Evolutionary conservation across 2,797 vertebrate genomes (phyloP).

Genomic region (Bovichtus diacanthus): DNA sequence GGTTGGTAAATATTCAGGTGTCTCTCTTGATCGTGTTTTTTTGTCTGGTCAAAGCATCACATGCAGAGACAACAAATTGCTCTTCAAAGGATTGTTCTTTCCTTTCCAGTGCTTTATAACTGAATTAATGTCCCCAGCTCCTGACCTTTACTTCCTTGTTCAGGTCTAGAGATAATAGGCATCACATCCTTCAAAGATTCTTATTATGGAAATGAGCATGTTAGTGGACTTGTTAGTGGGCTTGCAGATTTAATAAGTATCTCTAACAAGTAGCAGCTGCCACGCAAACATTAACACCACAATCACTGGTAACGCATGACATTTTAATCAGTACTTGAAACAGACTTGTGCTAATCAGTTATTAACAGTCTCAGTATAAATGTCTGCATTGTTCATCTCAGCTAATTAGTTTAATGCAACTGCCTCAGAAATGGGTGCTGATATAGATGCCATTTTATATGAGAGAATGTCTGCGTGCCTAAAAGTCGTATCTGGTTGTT

Average conservation of each 20-base stretch:
- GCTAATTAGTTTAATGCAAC: not conserved
- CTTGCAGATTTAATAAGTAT: constrained; percentile 64
- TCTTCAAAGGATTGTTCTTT: constrained; percentile 40
- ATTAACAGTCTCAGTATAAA: constrained; percentile 1
- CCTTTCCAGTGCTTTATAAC: constrained; percentile 28
- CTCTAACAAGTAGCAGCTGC: constrained; percentile 71
- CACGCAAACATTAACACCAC: constrained; percentile 50
- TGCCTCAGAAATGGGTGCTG: not conserved
- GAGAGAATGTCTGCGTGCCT: not conserved
- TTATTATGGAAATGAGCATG: constrained; percentile 72
- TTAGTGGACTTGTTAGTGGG: constrained; percentile 44
- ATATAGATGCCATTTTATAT: not conserved
- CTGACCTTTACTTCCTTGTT: constrained; percentile 70
- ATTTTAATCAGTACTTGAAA: constrained; percentile 15
- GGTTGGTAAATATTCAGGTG: constrained; percentile 67
- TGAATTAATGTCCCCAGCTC: constrained; percentile 47
- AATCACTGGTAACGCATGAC: constrained; percentile 12
- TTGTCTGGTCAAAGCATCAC: constrained; percentile 29
- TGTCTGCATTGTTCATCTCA: constrained; percentile 10
- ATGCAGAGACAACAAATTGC: constrained; percentile 61
- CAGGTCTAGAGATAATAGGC: constrained; percentile 55
- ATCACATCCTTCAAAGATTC: constrained; percentile 55
- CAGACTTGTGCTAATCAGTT: not conserved
- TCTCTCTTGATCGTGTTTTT: constrained; percentile 37
- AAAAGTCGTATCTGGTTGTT: not conserved